Percentiles rank a stretch among this genome's conserved stretches.
These are phyloP conservation scores for Pangasius mekongensis DNA, from an alignment of 2,797 vertebrate species.

Conservation along the genomic window DNA sequence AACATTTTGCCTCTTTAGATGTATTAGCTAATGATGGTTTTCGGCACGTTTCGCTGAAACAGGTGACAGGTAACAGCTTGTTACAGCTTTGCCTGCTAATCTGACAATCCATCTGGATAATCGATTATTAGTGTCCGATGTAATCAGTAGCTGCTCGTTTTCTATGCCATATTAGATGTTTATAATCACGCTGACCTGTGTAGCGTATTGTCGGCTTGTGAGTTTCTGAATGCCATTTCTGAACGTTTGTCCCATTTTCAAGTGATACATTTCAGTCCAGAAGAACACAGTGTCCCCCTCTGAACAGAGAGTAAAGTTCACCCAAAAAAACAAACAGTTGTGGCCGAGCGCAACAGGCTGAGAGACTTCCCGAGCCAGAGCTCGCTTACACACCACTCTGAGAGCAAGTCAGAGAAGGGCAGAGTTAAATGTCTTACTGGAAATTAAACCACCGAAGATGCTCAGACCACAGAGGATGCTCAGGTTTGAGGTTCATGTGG, in stretches of 20 bases:
- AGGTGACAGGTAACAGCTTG: background rate
- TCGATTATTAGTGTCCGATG: background rate
- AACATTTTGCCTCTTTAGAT: background rate
- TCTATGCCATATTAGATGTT: background rate
- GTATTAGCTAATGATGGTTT: background rate
- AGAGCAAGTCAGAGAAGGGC: background rate
- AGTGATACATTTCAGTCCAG: background rate
- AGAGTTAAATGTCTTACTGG: conserved; percentile 37
- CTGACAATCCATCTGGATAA: background rate
- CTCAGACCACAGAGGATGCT: conserved; percentile 59
- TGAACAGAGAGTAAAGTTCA: conserved; percentile 77
- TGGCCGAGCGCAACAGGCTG: conserved; percentile 25
- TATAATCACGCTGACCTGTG: background rate
- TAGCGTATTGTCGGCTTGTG: background rate
- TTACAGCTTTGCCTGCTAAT: background rate
- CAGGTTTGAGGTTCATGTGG: conserved; percentile 69
- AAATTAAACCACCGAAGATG: conserved; percentile 59
- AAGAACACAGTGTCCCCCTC: conserved; percentile 51
- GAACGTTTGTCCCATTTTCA: background rate
- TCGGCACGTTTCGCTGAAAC: background rate
- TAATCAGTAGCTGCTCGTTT: background rate
- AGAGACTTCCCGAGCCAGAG: conserved; percentile 1
- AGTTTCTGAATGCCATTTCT: background rate
- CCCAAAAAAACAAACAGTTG: conserved; percentile 65
- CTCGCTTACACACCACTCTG: background rate